phyloP scores from a whole-genome alignment of 2,888 invertebrate genomes.

The Oscheius sp. region DNA sequence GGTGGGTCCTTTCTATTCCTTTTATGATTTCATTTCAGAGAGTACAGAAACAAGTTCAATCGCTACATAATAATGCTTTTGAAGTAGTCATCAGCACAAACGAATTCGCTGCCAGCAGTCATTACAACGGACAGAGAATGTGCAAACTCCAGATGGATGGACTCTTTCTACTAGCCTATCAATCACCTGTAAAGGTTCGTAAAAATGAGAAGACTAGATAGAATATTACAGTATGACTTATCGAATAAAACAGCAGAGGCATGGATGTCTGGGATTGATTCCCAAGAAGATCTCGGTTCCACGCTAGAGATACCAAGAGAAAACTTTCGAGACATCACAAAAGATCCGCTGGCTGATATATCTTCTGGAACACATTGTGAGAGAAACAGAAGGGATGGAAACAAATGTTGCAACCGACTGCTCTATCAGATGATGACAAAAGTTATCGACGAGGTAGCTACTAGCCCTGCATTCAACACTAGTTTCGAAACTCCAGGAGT shows the following conservation, averaged over 20 bases:
- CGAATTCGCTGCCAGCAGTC: neutral
- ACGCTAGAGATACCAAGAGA: neutral
- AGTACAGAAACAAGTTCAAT: neutral
- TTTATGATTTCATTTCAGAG: neutral
- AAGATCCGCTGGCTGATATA: neutral
- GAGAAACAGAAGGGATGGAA: neutral
- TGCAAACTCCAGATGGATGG: neutral
- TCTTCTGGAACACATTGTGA: neutral
- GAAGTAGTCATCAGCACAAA: neutral
- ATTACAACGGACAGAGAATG: constrained; percentile 8
- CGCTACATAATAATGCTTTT: neutral
- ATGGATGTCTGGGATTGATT: neutral
- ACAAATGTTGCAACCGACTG: neutral
- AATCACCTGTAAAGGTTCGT: neutral
- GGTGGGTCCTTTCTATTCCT: neutral
- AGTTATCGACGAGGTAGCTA: neutral
- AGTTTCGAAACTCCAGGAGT: neutral
- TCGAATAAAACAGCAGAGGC: neutral
- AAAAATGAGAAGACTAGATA: neutral
- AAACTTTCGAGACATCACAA: neutral
- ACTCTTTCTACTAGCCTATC: neutral
- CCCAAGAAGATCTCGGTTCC: neutral
- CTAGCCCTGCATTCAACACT: neutral
- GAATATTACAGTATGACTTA: neutral
- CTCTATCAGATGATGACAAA: neutral